These are phyloP conservation scores for Rhadinocentrus ornatus DNA, from an alignment of 2,797 vertebrate species.

Conservation along the genomic window DNA sequence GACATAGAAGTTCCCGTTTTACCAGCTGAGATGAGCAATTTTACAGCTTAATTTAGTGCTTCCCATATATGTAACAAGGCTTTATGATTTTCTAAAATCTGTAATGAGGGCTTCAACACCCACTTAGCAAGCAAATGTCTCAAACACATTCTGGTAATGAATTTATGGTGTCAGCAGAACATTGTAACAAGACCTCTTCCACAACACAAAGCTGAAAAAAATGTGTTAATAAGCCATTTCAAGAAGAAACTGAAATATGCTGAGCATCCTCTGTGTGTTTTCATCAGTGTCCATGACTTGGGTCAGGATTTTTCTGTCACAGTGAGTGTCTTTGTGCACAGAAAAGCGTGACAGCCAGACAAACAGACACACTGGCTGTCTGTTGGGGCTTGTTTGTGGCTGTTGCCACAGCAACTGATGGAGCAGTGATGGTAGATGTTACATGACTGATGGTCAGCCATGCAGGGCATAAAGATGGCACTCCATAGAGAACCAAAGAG, in stretches of 20 bases:
- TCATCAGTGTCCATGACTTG: slow-evolving; percentile 4
- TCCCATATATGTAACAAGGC: background rate
- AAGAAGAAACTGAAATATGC: background rate
- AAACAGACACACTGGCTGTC: slow-evolving; percentile 41
- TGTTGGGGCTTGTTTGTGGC: slow-evolving; percentile 84
- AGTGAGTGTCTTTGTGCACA: slow-evolving; percentile 71
- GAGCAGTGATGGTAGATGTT: slow-evolving; percentile 44
- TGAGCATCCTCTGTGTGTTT: slow-evolving; percentile 39
- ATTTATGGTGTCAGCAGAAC: background rate
- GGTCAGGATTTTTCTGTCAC: slow-evolving; percentile 38
- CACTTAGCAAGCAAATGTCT: background rate
- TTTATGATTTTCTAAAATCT: background rate
- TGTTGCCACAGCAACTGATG: slow-evolving; percentile 72
- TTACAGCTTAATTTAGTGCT: background rate
- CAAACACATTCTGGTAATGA: background rate
- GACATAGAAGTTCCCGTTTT: background rate
- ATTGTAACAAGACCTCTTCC: background rate
- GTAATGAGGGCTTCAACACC: background rate
- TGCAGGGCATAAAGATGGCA: slow-evolving; percentile 22
- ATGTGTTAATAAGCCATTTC: background rate
- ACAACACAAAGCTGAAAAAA: background rate
- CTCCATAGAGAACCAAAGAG: slow-evolving; percentile 20
- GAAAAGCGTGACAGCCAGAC: slow-evolving; percentile 38
- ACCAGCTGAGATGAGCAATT: background rate
- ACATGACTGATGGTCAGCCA: slow-evolving; percentile 4